Evolutionary conservation across 2,797 vertebrate species (phyloP).

Genomic region (Malacoraja senta): DNA sequence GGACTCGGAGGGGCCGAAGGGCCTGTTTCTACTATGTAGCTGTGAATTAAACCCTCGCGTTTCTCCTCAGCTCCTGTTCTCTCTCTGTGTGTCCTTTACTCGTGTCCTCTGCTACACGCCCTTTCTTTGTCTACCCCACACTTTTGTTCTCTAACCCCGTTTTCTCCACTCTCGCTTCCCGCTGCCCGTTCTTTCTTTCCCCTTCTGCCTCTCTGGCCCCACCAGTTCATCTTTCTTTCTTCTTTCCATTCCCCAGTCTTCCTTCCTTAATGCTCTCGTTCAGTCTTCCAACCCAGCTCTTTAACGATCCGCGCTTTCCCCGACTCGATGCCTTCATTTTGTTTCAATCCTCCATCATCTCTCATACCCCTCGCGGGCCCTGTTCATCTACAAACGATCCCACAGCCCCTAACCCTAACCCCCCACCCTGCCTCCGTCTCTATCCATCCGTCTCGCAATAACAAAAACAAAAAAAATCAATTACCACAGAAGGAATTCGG

Average conservation of each 20-base stretch:
- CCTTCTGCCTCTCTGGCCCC: neutral
- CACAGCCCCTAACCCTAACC: too few relatives aligned
- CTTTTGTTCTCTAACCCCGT: neutral
- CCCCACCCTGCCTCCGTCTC: neutral
- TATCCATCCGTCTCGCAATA: neutral
- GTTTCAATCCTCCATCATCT: neutral
- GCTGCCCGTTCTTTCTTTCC: neutral
- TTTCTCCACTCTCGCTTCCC: neutral
- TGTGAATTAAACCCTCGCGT: too few relatives aligned
- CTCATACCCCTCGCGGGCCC: neutral
- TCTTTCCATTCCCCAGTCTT: neutral
- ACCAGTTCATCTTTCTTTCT: neutral
- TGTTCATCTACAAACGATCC: neutral
- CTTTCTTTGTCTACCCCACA: neutral
- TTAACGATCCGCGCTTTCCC: neutral
- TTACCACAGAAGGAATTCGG: neutral
- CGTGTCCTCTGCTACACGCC: too few relatives aligned
- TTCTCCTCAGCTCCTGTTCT: neutral
- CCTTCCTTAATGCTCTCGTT: neutral
- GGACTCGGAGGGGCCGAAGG: too few relatives aligned
- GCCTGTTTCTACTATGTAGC: too few relatives aligned
- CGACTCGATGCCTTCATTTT: neutral
- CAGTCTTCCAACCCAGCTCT: neutral
- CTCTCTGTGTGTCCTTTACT: neutral
- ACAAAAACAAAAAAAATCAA: too few relatives aligned